Evolutionary conservation across 2,797 vertebrate species (phyloP).

Genomic region (Sternotherus odoratus): DNA sequence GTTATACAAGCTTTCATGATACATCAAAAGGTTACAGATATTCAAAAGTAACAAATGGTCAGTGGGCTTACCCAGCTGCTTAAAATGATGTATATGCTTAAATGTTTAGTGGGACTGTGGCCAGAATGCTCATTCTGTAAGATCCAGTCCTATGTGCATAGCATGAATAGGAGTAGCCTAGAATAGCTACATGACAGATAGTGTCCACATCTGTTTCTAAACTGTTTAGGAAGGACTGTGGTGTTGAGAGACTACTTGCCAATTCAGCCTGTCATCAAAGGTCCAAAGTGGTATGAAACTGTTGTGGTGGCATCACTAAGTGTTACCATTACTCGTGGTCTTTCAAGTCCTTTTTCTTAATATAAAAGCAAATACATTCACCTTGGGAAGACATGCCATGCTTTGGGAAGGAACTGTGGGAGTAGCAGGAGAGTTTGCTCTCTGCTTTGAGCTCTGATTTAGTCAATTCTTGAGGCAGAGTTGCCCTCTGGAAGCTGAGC

Average conservation of each 20-base stretch:
- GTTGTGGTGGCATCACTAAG: too few relatives aligned
- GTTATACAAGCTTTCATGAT: constrained; percentile 1
- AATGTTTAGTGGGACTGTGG: background rate
- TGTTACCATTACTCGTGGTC: background rate
- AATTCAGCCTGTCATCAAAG: too few relatives aligned
- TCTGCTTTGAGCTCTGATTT: background rate
- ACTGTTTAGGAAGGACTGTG: too few relatives aligned
- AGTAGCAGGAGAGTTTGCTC: background rate
- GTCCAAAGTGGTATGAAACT: too few relatives aligned
- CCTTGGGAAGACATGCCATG: background rate
- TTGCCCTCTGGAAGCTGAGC: background rate
- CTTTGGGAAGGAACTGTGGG: background rate
- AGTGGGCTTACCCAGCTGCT: background rate
- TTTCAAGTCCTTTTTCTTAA: background rate
- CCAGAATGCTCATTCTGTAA: fast-evolving
- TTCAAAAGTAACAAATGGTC: background rate
- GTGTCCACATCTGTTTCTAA: too few relatives aligned
- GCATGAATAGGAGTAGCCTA: background rate
- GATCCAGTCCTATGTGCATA: background rate
- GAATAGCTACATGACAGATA: too few relatives aligned
- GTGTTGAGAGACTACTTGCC: too few relatives aligned
- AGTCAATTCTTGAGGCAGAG: background rate
- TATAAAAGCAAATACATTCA: background rate
- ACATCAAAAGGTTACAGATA: background rate
- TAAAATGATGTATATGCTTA: background rate